Evolutionary conservation across 1,140 invertebrate species (phyloP).

Genomic region (Zaprionus inermis): DNA sequence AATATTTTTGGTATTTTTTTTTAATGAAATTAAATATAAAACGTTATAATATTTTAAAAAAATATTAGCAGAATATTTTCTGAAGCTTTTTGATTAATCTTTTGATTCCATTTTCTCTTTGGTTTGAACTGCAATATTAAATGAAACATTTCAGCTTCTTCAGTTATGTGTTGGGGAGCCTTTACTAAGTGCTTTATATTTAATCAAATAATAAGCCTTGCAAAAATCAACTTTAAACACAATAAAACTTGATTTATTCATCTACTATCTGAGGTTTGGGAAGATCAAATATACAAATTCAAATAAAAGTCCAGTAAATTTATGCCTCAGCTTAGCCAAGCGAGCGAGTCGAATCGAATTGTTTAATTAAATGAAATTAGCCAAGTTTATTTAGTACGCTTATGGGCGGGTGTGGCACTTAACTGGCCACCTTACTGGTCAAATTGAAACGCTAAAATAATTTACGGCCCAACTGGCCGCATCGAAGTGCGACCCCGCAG

Average conservation of each 20-base stretch:
- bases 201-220: no score
- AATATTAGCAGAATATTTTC: no score
- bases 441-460: slow-evolving; percentile 80
- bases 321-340: neutral
- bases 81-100: no score
- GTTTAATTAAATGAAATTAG: slow-evolving; percentile 55
- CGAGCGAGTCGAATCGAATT: slow-evolving; percentile 39
- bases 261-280: neutral
- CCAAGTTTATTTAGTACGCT: slow-evolving; percentile 48
- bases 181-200: no score
- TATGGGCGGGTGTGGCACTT: neutral
- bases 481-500: slow-evolving; percentile 17
- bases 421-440: slow-evolving; percentile 58
- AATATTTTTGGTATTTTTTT: no score
- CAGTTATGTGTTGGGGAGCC: no score
- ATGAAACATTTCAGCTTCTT: no score
- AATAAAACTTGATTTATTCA: neutral
- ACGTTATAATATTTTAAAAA: no score
- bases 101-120: no score
- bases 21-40: no score
- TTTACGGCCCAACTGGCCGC: slow-evolving; percentile 66
- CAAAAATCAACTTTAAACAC: no score
- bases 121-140: no score
- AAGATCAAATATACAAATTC: neutral
- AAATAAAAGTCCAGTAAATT: neutral